These are phyloP conservation scores for Gadopsis bispinosus DNA, from an alignment of 2,797 vertebrate species.

Conservation along the genomic window DNA sequence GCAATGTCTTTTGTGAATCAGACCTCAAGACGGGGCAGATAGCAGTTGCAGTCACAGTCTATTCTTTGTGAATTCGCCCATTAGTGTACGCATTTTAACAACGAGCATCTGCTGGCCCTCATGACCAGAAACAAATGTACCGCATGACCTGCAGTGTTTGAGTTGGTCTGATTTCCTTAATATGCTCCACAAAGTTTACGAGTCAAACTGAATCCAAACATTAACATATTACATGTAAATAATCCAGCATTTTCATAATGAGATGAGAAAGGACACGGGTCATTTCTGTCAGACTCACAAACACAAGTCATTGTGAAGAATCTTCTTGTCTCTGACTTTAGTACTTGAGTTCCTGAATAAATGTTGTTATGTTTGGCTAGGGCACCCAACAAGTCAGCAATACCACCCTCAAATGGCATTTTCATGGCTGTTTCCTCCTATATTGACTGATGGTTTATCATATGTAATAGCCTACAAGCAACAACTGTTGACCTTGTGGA, in stretches of 20 bases:
- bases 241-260: constrained; percentile 39
- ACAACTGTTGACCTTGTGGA: constrained; percentile 32
- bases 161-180: background rate
- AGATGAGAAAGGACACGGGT: constrained; percentile 24
- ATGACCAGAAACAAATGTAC: constrained; percentile 8
- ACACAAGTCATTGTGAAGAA: constrained; percentile 42
- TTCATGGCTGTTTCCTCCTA: constrained; percentile 40
- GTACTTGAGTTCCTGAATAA: constrained; percentile 32
- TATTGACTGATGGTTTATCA: constrained; percentile 19
- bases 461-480: constrained; percentile 21
- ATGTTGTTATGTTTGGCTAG: constrained; percentile 46
- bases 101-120: background rate
- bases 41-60: too few species aligned
- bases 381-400: constrained; percentile 17
- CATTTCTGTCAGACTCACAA: constrained; percentile 27
- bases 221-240: constrained; percentile 16
- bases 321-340: constrained; percentile 27
- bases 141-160: background rate
- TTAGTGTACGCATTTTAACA: background rate
- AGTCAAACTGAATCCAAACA: background rate
- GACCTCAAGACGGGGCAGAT: too few species aligned
- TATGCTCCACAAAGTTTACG: background rate
- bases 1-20: too few species aligned
- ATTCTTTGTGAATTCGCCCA: too few species aligned
- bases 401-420: constrained; percentile 43